Base-by-base conservation (phyloP, 2,888 invertebrate genomes). In the Cryptus viduatorius region DNA sequence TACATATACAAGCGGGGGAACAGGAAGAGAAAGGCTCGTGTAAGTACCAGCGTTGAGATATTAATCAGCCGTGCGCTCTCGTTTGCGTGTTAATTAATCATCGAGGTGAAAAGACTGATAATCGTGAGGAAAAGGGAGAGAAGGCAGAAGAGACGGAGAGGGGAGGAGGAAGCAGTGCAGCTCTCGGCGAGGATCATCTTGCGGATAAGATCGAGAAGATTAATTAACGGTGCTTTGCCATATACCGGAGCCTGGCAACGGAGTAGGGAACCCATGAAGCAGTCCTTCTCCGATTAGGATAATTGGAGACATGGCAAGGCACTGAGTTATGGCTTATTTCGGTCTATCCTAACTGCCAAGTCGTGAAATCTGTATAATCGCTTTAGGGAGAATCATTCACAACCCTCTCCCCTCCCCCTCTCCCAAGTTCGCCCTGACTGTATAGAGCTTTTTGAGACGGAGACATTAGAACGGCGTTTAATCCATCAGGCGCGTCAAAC, bases 21-120 rank as follows among this genome's bases (percentile, higher is more conserved):
- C 37, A 8, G 37, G 37, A 1, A 37, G 37, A 37, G 37, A 42
- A 14, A 59, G 37, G n/a, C 59, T 10, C 68, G 59, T 59, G 61
- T 42, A 50, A 75, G 81, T 75, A 37, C 24, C 19, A 53, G 42
- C n/a, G 8, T 61, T 64, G 64, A 64, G 53, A 82, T 82, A 77
- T 82, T 77, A 46, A 71, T 81, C 69, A 71, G 75, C 56, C 68
- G 68, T n/a, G 48, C 24, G 14, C 46, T 59, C 65, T 80, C 56
- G 48, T 65, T 56, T 59, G 65, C 67, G 53, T 56, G 86, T 89
- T 87, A 89, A 89, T 90, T 89, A 90, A 89, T 90, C 87, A 89
- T 85, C 83, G 19, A 83, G 67, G 37, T 59, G 78, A 85, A 83
- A 82, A 83, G 86, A 83, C 86, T 87, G 87, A 89, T 89, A 86